Percentiles rank a stretch among this genome's conserved stretches.
Conservation (phyloP, 1,140 invertebrate genomes). For the Antheraea pernyi region DNA sequence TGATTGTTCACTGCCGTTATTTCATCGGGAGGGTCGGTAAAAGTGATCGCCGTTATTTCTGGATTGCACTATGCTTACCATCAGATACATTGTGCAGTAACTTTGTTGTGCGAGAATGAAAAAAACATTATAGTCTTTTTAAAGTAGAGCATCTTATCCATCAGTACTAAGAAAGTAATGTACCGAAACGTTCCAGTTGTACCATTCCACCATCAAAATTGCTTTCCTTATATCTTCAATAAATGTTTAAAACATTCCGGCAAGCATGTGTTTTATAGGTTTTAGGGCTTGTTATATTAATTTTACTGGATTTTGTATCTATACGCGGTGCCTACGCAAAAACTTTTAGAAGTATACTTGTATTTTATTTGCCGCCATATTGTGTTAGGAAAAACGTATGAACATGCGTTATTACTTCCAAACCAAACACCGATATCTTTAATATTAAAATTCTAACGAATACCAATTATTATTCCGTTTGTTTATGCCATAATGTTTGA, state of each 20-base stretch:
- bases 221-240: conserved; percentile 61
- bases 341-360: neutral
- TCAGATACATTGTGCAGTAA: too few relatives aligned
- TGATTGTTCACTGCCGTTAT: too few relatives aligned
- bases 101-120: too few relatives aligned
- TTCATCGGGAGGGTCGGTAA: too few relatives aligned
- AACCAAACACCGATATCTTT: too few relatives aligned
- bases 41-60: too few relatives aligned
- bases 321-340: neutral
- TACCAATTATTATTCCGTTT: too few relatives aligned
- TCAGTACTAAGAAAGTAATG: conserved; percentile 30
- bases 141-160: conserved; percentile 38
- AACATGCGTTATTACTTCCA: neutral
- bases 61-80: too few relatives aligned
- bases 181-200: conserved; percentile 46
- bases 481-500: too few relatives aligned
- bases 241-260: conserved; percentile 64
- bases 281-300: conserved; percentile 70
- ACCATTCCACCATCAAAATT: conserved; percentile 61
- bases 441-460: too few relatives aligned
- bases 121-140: conserved; percentile 11
- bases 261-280: conserved; percentile 72
- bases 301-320: conserved; percentile 38
- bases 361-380: neutral
- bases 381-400: neutral